Evolutionary conservation across 92 coral and sea anemone species (phyloP).

Genomic region (Parazoanthus darwini): DNA sequence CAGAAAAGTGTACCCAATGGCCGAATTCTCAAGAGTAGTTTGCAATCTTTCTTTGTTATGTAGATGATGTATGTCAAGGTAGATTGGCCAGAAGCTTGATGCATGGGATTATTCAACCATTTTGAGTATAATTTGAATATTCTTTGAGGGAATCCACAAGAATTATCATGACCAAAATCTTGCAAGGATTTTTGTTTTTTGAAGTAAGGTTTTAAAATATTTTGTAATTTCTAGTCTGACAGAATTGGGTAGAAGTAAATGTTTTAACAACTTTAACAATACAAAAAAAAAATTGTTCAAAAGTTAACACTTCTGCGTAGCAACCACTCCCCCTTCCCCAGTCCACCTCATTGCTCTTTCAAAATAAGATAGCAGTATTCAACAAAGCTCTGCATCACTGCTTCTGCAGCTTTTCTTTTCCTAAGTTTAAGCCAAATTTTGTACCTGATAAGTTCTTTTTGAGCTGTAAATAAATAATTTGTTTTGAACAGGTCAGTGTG

Average conservation of each 20-base stretch:
- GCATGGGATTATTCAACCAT: neutral
- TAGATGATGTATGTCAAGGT: neutral
- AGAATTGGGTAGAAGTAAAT: neutral
- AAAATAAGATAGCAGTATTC: neutral
- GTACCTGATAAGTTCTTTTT: constrained; percentile 32
- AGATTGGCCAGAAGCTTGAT: neutral
- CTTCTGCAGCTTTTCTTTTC: neutral
- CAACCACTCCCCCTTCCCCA: no score
- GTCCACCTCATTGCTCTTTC: neutral
- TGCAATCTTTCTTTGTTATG: neutral
- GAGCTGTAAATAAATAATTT: constrained; percentile 45
- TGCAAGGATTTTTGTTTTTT: neutral
- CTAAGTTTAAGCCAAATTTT: constrained; percentile 13
- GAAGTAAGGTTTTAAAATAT: neutral
- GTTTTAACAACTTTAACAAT: neutral
- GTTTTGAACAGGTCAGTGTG: constrained; percentile 16
- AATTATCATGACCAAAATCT: neutral
- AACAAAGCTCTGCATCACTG: neutral
- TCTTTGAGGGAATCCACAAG: neutral
- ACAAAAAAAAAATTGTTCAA: neutral
- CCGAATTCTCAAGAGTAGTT: constrained; percentile 8
- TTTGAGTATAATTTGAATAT: neutral
- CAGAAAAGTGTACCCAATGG: neutral
- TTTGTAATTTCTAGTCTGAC: neutral
- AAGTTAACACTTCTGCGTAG: neutral